Evolutionary conservation across 2,888 invertebrate species (phyloP).

Genomic region (Hylaea fasciaria): DNA sequence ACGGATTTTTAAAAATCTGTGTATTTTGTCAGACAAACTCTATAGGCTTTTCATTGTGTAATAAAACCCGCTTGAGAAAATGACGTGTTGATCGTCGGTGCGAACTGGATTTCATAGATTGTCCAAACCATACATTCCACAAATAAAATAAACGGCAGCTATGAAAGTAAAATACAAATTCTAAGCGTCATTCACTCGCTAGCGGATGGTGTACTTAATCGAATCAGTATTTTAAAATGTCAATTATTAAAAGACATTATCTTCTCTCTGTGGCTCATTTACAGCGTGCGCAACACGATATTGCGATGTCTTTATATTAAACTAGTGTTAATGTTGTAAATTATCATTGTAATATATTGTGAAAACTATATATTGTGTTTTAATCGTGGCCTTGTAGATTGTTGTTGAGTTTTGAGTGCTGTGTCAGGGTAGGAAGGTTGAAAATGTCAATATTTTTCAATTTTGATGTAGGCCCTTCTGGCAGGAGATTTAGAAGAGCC

Average conservation of each 20-base stretch:
- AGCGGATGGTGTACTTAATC: slow-evolving; percentile 33
- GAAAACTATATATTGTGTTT: slow-evolving; percentile 38
- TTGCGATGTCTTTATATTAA: background rate
- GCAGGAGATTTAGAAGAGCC: slow-evolving; percentile 69
- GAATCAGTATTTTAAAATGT: slow-evolving; percentile 44
- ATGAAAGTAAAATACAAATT: slow-evolving; percentile 8
- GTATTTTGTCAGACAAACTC: too few species aligned
- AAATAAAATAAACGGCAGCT: slow-evolving; percentile 30
- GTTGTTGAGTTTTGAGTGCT: background rate
- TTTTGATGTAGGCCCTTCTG: slow-evolving; percentile 61
- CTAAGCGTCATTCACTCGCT: slow-evolving; percentile 4
- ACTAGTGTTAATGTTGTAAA: slow-evolving; percentile 57
- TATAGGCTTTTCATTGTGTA: too few species aligned
- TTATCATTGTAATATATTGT: slow-evolving; percentile 76
- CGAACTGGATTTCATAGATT: background rate
- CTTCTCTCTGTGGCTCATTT: background rate
- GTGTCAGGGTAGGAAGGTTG: background rate
- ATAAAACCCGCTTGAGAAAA: background rate
- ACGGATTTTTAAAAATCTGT: too few species aligned
- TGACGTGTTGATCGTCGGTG: slow-evolving; percentile 6
- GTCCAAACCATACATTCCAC: background rate
- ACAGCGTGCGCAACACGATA: background rate
- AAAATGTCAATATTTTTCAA: slow-evolving; percentile 78
- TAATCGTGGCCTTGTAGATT: slow-evolving; percentile 58
- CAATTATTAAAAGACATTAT: background rate